Evolutionary conservation across 2,888 invertebrate species (phyloP), one percentile per base, ranked within the genome.

Genomic region (Cephonodes hylas): DNA sequence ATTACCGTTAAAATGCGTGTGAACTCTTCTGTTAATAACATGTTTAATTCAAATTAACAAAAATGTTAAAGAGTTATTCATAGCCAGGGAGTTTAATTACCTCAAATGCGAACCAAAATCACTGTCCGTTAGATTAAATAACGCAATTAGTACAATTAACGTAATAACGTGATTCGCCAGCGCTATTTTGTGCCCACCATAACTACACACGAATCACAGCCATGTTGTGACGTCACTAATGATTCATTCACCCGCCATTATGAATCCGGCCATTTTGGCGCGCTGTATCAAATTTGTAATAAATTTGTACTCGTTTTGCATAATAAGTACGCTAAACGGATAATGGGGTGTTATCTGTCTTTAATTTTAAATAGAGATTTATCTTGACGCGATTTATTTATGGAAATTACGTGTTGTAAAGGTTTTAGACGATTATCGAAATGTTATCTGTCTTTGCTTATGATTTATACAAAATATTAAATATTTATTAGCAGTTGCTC

Each of bases 131-230:
- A 62, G 15, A 38, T 58, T 42, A 57, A 61, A 61, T 61, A 45
- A 57, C 38, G 23, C 45, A 62, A 62, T 75, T 68, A 74, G 72
- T 63, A 61, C 62, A 65, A 67, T 71, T 72, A 73, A 68, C 62
- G 58, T 57, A 64, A 66, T 68, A 71, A 68, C 69, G 65, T 66
- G 71, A 66, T 69, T 68, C 65, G 59, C 45, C 31, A 69, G 68
- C 68, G 67, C 60, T 70, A 66, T 72, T 74, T 71, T 70, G 75
- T 73, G 68, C 77, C 78, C 67, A 73, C 71, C 69, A 71, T 70
- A 58, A 63, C 64, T 62, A 63, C 60, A 68, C 69, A 67, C 70
- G 67, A 73, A 74, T 75, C 71, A 76, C 64, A 64, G 66, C 45
- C 15, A 56, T 44, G 64, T 80, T 46, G n/a, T 60, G 79, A 80